Evolutionary conservation across 2,888 invertebrate species (phyloP), one percentile per base, ranked within the genome.

Genomic region (Patella pellucida): DNA sequence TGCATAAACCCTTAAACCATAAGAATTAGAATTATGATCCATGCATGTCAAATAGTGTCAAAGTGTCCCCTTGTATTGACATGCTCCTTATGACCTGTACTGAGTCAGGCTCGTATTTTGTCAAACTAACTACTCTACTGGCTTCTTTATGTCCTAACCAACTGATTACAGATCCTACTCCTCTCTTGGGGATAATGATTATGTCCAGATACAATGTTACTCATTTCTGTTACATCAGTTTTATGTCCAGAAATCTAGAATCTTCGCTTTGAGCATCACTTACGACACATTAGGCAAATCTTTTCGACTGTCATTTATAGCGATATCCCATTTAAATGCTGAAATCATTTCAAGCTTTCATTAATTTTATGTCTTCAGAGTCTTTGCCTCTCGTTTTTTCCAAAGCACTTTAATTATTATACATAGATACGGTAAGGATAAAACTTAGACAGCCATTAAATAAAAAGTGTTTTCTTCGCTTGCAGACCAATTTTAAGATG

Each of bases 91-190:
- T 62, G 62, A 62, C 62, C 62, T 62, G 19, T 23, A 23, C 62
- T 62, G 62, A 62, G 62, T 62, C 62, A 62, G 62, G 62, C 19
- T 7, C 62, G 15, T 62, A 62, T 62, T 62, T 62, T 62, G 62
- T 62, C 62, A 62, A 62, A 62, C 23, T 62, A 62, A 62, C 62
- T 62, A 23, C 62, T 62, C 23, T 19, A 14, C 62, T 62, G 62
- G 12, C 7, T 62, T 62, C 62, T 62, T 62, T 62, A 62, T 62
- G 62, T 62, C 23, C 7, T 19, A 19, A 23, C 4, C 19, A 23
- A 23, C 23, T 23, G 62, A 62, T 62, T 62, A 15, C 62, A 62
- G 62, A 62, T 62, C 62, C 19, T 23, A 62, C 19, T 9, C 19
- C 11, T 62, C 62, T 23, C 62, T 11, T 23, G 62, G 62, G 62